phyloP scores from a whole-genome alignment of 2,888 invertebrate genomes.

The Eilema depressum region DNA sequence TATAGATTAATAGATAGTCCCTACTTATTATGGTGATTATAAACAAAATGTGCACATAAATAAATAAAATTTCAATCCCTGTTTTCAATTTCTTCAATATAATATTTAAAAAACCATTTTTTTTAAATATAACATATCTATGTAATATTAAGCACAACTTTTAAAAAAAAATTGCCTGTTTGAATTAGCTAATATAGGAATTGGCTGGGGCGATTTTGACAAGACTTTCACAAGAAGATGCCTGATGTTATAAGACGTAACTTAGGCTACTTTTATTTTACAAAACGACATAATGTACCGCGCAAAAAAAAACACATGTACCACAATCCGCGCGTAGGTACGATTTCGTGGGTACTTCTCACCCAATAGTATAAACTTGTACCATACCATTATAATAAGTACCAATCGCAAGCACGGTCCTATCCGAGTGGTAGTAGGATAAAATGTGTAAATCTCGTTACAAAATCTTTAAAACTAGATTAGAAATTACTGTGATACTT shows the following conservation, averaged over 20 bases:
- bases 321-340: too few species aligned
- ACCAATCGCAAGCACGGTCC: not conserved
- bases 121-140: too few species aligned
- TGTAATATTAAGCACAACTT: too few species aligned
- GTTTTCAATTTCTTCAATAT: too few species aligned
- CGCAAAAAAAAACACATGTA: not conserved
- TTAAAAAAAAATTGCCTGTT: too few species aligned
- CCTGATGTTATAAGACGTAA: not conserved
- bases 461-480: not conserved
- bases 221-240: not conserved
- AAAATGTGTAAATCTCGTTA: slow-evolving; percentile 1
- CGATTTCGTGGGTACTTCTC: not conserved
- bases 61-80: too few species aligned
- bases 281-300: not conserved
- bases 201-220: not conserved
- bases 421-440: not conserved
- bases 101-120: too few species aligned
- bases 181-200: not conserved
- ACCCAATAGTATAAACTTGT: too few species aligned
- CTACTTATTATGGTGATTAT: not conserved
- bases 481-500: slow-evolving; percentile 32
- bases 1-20: too few species aligned
- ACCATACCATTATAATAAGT: too few species aligned
- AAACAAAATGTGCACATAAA: too few species aligned
- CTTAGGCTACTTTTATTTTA: not conserved